phyloP scores from a whole-genome alignment of 2,113 vertebrate species.

The Pristiophorus japonicus region DNA sequence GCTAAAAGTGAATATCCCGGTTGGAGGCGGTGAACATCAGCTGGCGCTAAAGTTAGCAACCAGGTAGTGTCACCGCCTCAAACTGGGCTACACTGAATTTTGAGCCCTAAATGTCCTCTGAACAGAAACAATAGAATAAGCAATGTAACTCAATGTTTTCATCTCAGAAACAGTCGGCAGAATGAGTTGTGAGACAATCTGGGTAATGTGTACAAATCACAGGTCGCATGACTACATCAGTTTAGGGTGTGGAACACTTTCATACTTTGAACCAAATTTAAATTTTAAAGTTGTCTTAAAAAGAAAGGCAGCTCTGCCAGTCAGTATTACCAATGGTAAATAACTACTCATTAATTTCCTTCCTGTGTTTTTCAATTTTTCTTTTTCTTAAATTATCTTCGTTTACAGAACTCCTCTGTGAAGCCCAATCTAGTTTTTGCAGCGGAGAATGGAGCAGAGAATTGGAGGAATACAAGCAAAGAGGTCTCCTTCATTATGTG shows the following conservation, averaged over 20 bases:
- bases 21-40: no score
- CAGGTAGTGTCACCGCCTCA: no score
- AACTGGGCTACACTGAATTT: no score
- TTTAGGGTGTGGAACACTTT: not conserved
- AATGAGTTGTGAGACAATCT: not conserved
- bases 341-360: not conserved
- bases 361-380: not conserved
- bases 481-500: no score
- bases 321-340: not conserved
- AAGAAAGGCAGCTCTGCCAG: no score
- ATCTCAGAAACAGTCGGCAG: not conserved
- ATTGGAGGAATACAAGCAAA: no score
- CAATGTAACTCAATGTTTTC: not conserved
- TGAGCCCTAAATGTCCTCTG: not conserved
- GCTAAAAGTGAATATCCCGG: no score
- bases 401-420: no score
- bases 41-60: no score
- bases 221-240: not conserved
- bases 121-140: not conserved
- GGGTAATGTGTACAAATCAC: not conserved
- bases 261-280: not conserved
- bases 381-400: not conserved
- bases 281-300: no score
- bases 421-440: no score
- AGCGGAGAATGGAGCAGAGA: no score